Base-by-base conservation (phyloP, 2,888 invertebrate species). In the Amphipyra berbera region DNA sequence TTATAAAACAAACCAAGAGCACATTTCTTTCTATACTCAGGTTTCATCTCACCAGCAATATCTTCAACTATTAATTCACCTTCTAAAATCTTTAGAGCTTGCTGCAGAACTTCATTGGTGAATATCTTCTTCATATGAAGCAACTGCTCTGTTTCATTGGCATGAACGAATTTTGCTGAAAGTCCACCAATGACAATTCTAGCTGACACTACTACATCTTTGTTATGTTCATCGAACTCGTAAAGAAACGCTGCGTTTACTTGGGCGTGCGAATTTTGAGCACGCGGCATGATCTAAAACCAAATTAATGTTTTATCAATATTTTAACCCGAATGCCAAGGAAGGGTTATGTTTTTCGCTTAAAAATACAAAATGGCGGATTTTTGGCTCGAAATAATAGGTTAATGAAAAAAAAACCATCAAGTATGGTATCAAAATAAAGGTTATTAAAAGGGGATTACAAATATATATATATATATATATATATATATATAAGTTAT, bases 231-330 rank as follows among this genome's bases (percentile, higher is more conserved):
- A 56, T 95, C 85, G 46, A 97, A 84, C 82, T 96, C 95, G 61
- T 97, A 95, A 0, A 96, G 88, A 83, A 97, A 97, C 4, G 96
- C 97, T 13, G 97, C 97, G 78, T 97, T 97, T 0, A 98, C 96
- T 80, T 96, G 96, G 0, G 97, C 97, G 76, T 97, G 97, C 0
- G 97, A 96, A 80, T 97, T 97, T 90, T 97, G 97, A 1, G 96
- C 95, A 60, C 97, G 91, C 1, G 96, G 96, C 96, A 97, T 97
- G 59, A 97, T 96, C 97, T 97, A 76, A 60, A 93, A 38, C 1
- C 0, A 9, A 9, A 30, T 45, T 27, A n/a, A 30, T 33, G n/a
- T 13, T 42, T 15, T 9, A 15, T 40, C 1, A 13, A 13, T 13
- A 40, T 40, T 13, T n/a, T n/a, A n/a, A n/a, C n/a, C n/a, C n/a